Evolutionary conservation across 2,888 invertebrate species (phyloP), one percentile per base, ranked within the genome.

Genomic region (Euspilapteryx auroguttella): DNA sequence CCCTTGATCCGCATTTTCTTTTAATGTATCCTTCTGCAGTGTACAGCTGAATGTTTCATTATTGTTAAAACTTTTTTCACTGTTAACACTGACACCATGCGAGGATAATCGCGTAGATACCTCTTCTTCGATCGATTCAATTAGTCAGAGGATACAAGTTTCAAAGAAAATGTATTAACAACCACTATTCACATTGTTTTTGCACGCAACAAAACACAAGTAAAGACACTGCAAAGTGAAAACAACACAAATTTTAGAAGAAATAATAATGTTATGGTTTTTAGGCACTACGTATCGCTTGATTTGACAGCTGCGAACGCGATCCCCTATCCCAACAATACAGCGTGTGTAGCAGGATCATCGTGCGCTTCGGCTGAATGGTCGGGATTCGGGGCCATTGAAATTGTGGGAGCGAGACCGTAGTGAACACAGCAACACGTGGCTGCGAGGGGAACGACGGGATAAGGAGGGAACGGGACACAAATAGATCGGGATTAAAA

Each of bases 141-240:
- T n/a, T 54, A 66, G 64, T 65, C 57, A 73, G 73, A 71, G 75
- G 71, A 71, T 68, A 73, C 66, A 65, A 68, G 62, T 54, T 73
- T 68, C 65, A 68, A 39, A 44, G 71, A 69, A 66, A 65, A 55
- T 49, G 44, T 42, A 48, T 65, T 77, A 78, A 66, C 78, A 78
- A 66, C 78, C 78, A 79, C 79, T 79, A 65, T 73, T 65, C 68
- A 73, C 75, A 75, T 75, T 75, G 71, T 73, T 71, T 71, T 73
- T 73, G 69, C 69, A 62, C 69, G 55, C 53, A 55, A 65, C 75
- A 75, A 68, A 65, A 75, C 66, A 66, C 75, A 75, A 75, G 75
- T 64, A 75, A 75, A 75, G 65, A 61, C 59, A 73, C 75, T 75
- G 69, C 40, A 69, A 69, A 34, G 43, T 42, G 38, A 64, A 59